Conservation (phyloP, 2,797 vertebrate genomes). For the Phaenicophaeus curvirostris region DNA sequence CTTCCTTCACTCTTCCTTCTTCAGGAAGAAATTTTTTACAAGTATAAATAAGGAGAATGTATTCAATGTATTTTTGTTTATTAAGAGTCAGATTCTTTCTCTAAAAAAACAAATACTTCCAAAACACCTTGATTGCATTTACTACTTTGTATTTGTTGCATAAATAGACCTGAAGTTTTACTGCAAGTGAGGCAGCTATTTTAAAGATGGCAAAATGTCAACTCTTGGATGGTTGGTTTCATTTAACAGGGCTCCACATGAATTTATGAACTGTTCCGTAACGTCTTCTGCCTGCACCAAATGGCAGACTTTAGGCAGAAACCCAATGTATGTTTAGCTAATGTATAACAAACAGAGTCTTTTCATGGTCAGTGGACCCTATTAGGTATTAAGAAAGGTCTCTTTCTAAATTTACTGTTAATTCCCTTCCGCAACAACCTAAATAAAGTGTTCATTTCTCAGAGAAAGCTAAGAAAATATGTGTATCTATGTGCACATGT, state of each 20-base stretch:
- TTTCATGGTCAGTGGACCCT: slow-evolving; percentile 79
- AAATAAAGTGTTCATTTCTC: slow-evolving; percentile 54
- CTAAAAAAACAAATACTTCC: not conserved
- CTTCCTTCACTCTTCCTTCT: not conserved
- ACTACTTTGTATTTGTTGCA: slow-evolving; percentile 46
- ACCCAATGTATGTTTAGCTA: slow-evolving; percentile 83
- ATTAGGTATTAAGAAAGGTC: slow-evolving; percentile 77
- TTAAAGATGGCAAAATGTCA: slow-evolving; percentile 84
- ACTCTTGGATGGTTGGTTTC: slow-evolving; percentile 83
- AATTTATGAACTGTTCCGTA: slow-evolving; percentile 85
- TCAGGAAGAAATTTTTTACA: slow-evolving; percentile 4
- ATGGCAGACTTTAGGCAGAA: slow-evolving; percentile 84
- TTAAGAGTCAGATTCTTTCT: slow-evolving; percentile 60
- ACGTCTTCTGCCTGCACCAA: slow-evolving; percentile 82
- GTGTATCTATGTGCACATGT: not conserved
- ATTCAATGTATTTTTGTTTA: slow-evolving; percentile 48
- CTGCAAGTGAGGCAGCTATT: slow-evolving; percentile 75
- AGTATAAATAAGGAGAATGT: slow-evolving; percentile 26
- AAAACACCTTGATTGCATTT: slow-evolving; percentile 57
- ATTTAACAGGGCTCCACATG: slow-evolving; percentile 80
- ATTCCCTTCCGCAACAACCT: slow-evolving; percentile 69
- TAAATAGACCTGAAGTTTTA: slow-evolving; percentile 75
- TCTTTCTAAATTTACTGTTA: slow-evolving; percentile 76
- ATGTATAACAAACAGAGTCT: slow-evolving; percentile 84
- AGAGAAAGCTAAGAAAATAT: not conserved